These are phyloP conservation scores for Pteromalus puparum DNA, from an alignment of 1,140 invertebrate species.

Conservation along the genomic window DNA sequence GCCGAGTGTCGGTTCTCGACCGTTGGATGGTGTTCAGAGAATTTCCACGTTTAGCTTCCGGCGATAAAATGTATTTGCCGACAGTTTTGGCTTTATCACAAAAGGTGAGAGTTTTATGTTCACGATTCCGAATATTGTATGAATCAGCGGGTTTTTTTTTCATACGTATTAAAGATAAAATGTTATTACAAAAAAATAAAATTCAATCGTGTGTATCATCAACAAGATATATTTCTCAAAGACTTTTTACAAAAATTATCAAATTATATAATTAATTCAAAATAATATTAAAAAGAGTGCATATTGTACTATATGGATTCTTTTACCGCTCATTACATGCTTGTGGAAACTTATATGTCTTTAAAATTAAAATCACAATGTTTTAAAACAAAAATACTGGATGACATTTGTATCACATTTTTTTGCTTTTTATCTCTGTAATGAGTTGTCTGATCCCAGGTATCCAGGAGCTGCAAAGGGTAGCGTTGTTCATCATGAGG, in stretches of 20 bases:
- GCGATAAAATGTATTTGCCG: too few species aligned
- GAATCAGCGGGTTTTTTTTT: too few species aligned
- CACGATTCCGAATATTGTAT: too few species aligned
- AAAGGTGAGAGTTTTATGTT: too few species aligned
- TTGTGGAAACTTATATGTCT: neutral
- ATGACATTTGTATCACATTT: neutral
- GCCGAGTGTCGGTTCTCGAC: too few species aligned
- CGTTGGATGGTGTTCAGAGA: too few species aligned
- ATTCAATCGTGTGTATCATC: neutral
- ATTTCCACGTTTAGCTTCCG: too few species aligned
- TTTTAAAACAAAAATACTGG: neutral
- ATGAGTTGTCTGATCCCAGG: conserved; percentile 72
- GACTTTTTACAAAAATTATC: neutral
- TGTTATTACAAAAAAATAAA: neutral
- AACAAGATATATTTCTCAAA: neutral
- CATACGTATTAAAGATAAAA: neutral
- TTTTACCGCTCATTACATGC: neutral
- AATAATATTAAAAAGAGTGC: neutral
- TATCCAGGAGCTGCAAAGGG: conserved; percentile 73
- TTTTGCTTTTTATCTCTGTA: conserved; percentile 63
- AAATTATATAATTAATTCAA: neutral
- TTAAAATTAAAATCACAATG: neutral
- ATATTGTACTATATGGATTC: neutral
- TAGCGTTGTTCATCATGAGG: conserved; percentile 71
- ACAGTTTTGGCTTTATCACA: too few species aligned